Base-by-base conservation (phyloP, 1,140 invertebrate species). In the Lasaia peninsularis region DNA sequence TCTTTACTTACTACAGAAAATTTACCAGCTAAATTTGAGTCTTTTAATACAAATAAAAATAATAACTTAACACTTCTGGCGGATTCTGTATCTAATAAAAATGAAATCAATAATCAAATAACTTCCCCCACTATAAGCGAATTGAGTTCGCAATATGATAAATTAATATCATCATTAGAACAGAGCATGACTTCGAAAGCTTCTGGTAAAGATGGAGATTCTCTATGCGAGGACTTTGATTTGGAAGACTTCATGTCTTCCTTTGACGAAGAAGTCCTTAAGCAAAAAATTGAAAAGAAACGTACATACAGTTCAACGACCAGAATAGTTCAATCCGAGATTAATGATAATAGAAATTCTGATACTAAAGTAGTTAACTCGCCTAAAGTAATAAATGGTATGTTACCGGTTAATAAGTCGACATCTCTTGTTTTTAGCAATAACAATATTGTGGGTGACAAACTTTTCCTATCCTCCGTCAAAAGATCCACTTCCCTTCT, bases 381-480 rank as follows among this genome's bases (percentile, higher is more conserved):
- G 6, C 78, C 79, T 10, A 83, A 82, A 71, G 35, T 78, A 56
- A 60, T 75, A 32, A 67, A 63, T 52, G 75, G 80, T 64, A 69
- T 87, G 62, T 75, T 80, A 31, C 88, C 86, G 44, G 87, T 87
- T 76, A 89, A 89, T 73, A 90, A 90, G 69, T 89, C 89, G 12
- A 83, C 80, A 59, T 89, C 89, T 86, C 80, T 90, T 65, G 79
- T 84, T 89, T 90, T 89, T 89, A 89, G 86, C 81, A 86, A 73
- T 74, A 90, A 88, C 69, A 90, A 88, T 76, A 69, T 83, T 62
- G 71, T 78, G 60, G 73, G 71, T 61, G 82, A 89, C 60, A 80
- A 79, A 65, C 73, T 89, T 56, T 87, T 84, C 78, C 88, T 85
- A 61, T 83, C 83, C 65, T 88, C 80, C 55, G 75, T 84, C 60